These are phyloP conservation scores for Ailuropoda melanoleuca DNA, from an alignment of 2,113 vertebrate genomes.

Conservation along the genomic window DNA sequence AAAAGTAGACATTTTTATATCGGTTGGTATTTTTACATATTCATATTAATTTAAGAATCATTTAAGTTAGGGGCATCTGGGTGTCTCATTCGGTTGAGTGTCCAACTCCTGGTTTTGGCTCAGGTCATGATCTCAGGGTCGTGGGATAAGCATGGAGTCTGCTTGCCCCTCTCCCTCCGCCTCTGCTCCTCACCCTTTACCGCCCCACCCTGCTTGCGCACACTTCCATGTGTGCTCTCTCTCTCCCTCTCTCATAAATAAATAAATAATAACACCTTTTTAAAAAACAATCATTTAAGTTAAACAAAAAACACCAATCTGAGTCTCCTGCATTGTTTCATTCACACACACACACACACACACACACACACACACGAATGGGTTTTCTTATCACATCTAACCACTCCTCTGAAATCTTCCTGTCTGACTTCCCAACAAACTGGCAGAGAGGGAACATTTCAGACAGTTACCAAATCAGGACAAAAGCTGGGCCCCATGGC, in stretches of 20 bases:
- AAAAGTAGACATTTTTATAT: neutral
- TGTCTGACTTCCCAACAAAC: neutral
- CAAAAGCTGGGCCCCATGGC: neutral
- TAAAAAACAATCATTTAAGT: neutral
- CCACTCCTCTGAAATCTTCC: neutral
- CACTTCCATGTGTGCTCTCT: neutral
- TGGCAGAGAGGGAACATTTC: neutral
- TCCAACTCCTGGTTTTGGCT: neutral
- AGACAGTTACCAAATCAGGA: neutral
- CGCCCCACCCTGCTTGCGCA: neutral
- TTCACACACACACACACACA: neutral
- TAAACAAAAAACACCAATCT: neutral
- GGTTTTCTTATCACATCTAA: neutral
- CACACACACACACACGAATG: neutral
- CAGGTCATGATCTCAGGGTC: neutral
- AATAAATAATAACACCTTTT: neutral
- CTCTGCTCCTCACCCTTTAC: neutral
- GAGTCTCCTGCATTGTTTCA: neutral
- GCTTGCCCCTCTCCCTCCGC: neutral
- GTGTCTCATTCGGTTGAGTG: neutral
- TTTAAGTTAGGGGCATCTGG: neutral
- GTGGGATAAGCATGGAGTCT: neutral
- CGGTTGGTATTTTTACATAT: neutral
- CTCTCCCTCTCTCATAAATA: neutral
- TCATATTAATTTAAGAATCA: neutral